Conservation (phyloP, 2,797 vertebrate species). For the Poeciliopsis presidionis region DNA sequence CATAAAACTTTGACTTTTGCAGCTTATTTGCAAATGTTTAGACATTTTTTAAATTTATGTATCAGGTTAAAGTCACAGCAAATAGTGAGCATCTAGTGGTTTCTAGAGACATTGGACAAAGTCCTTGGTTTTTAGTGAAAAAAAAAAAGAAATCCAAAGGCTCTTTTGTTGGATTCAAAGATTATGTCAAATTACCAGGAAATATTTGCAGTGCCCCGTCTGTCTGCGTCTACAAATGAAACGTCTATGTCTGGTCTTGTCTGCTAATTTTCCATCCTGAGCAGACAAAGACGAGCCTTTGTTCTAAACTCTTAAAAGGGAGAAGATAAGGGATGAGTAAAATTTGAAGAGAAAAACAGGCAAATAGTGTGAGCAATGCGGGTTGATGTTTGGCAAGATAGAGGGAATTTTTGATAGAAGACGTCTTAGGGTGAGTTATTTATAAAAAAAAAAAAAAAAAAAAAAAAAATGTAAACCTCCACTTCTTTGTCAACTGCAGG, state of each 20-base stretch:
- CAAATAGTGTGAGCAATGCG: constrained; percentile 54
- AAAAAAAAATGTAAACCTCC: constrained; percentile 25
- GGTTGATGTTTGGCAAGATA: constrained; percentile 71
- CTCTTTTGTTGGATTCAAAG: constrained; percentile 40
- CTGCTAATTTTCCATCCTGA: constrained; percentile 63
- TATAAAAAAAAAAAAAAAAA: constrained; percentile 30
- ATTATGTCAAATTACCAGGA: constrained; percentile 40
- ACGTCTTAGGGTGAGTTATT: constrained; percentile 46
- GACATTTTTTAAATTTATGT: neutral
- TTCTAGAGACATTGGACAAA: constrained; percentile 8
- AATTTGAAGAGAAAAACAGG: constrained; percentile 54
- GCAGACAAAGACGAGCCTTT: constrained; percentile 69
- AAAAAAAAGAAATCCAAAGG: constrained; percentile 19
- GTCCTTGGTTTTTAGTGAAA: constrained; percentile 21
- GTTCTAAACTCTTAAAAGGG: constrained; percentile 60
- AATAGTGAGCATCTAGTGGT: constrained; percentile 2
- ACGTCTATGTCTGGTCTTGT: constrained; percentile 50
- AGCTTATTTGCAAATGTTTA: neutral
- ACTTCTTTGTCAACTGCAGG: constrained; percentile 21
- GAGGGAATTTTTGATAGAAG: constrained; percentile 62
- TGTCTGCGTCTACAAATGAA: constrained; percentile 48
- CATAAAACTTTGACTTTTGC: neutral
- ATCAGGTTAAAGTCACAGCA: constrained; percentile 4
- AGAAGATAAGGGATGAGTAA: constrained; percentile 38
- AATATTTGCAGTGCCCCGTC: constrained; percentile 43